Base-by-base conservation (phyloP, 2,797 vertebrate species). In the Periparus ater region DNA sequence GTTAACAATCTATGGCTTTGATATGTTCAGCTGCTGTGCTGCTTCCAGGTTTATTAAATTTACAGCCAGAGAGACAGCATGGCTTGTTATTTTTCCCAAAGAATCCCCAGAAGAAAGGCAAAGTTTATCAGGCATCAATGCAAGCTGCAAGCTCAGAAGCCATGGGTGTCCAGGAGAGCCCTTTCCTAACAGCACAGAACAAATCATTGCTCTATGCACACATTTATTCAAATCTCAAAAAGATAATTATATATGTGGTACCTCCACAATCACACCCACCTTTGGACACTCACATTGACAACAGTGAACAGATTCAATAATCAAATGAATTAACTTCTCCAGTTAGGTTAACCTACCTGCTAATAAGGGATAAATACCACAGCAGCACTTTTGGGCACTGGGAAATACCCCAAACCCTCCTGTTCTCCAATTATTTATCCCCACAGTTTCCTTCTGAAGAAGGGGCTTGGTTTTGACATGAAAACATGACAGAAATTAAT, bases 31-130 rank as follows among this genome's bases (percentile, higher is more conserved):
- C 97, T 95, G 88, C 86, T 75, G 75, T 48, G 77, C 87, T 47
- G 65, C 90, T 96, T 85, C 66, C 61, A 91, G 73, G 58, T 96
- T 94, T 97, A 95, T 96, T 96, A 96, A 96, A 96, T 88, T 94
- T 84, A 81, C 83, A 91, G 73, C 85, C 94, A 93, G 94, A 96
- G 74, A 84, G 65, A 80, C 36, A 66, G 91, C 85, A 42, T 26
- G 54, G 80, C n/a, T 84, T 81, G 55, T 68, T 83, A 14, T 67
- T 67, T 66, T 58, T 30, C 62, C 72, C 66, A 68, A 81, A 82
- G 55, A 83, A 26, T 32, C 30, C 51, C 8, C 42, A 47, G 78
- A 62, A 88, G 65, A 11, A 78, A 65, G 68, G 61, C 34, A 79
- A 58, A 89, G 83, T 91, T 94, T 60, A 53, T 67, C 11, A 6